These are phyloP conservation scores for Mormyrus hasselquistii DNA, from an alignment of 2,797 vertebrate species.

Conservation along the genomic window DNA sequence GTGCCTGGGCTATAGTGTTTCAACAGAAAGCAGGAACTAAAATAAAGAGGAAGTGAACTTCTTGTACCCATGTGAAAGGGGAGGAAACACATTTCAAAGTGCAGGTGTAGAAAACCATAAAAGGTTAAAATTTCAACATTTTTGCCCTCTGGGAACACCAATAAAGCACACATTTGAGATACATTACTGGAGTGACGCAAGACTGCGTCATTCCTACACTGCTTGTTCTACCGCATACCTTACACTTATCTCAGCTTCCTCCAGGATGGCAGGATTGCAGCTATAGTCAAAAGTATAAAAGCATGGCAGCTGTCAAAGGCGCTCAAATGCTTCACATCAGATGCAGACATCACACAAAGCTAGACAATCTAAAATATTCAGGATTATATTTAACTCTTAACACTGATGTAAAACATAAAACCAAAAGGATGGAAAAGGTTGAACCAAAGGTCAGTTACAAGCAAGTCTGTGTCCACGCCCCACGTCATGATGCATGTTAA, in stretches of 20 bases:
- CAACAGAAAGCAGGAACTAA: not conserved
- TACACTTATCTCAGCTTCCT: not conserved
- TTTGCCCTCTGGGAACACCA: not conserved
- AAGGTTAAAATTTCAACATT: not conserved
- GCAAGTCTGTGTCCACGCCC: not conserved
- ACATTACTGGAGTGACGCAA: not conserved
- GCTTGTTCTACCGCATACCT: not conserved
- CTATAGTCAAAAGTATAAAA: not conserved
- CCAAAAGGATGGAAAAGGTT: not conserved
- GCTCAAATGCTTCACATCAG: not conserved
- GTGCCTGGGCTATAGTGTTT: not conserved
- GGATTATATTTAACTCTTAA: not conserved
- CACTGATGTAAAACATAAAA: not conserved
- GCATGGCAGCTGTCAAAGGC: not conserved
- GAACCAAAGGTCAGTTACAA: not conserved
- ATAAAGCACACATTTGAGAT: not conserved
- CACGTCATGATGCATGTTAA: not conserved
- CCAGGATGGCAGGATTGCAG: not conserved
- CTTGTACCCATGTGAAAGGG: not conserved
- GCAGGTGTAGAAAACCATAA: not conserved
- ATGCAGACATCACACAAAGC: not conserved
- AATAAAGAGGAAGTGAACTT: conserved; percentile 1
- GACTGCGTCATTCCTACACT: not conserved
- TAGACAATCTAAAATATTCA: not conserved
- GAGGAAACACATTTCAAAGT: not conserved